Base-by-base conservation (phyloP, 2,888 invertebrate genomes). In the Mythimna lalbum region DNA sequence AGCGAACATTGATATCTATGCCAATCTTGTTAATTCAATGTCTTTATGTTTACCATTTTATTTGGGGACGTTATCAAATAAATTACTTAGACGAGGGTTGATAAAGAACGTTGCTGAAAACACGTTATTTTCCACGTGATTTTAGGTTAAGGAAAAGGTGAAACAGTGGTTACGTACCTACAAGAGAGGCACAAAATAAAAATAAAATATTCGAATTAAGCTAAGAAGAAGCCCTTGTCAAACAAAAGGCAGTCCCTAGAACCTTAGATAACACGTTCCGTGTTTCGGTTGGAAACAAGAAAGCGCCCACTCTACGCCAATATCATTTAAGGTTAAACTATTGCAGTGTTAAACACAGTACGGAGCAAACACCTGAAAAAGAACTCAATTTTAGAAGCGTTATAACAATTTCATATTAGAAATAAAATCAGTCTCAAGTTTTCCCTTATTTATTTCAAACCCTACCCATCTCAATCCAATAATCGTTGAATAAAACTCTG, bases 1-100 rank as follows among this genome's bases (percentile, higher is more conserved):
- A 88, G 91, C 91, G 90, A 90, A 91, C 91, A 91, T 86, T 90
- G 91, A 91, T 91, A 91, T 91, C 91, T 88, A 89, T 88, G 88
- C 85, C 92, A 90, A 91, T 92, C 91, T 90, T 82, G 89, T 89
- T 90, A 90, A 91, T 90, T 89, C 88, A 86, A 89, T 88, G 83
- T 81, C 84, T 84, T 84, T 75, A 74, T 81, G 81, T 85, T 84
- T 78, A 85, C 82, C 67, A 71, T 68, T 82, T 79, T 69, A 73
- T 80, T 69, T 74, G 62, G 76, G 61, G 31, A 71, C 66, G 59
- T 43, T 66, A 66, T 67, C 73, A 70, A 76, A 73, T 76, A 73
- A 73, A 81, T 76, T 78, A 78, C 77, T 31, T 56, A 17, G 31
- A 67, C 60, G 47, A 81, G 78, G 76, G 69, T 71, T 83, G 73